A percentile compares a stretch with the other conserved stretches of the same genome.
These are phyloP conservation scores for Tarsius wallacei DNA, from an alignment of 2,797 vertebrate species.

Conservation along the genomic window DNA sequence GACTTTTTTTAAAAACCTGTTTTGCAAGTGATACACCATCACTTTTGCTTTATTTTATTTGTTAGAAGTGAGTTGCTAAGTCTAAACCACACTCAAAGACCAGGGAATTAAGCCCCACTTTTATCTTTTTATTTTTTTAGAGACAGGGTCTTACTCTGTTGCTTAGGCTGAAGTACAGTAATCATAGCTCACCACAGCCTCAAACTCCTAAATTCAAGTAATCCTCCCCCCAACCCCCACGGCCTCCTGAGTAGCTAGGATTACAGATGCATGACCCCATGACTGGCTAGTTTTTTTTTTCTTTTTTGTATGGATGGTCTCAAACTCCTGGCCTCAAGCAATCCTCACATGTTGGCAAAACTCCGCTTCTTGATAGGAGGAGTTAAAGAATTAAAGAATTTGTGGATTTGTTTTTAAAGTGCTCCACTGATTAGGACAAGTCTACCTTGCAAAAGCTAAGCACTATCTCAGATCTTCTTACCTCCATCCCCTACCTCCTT, in stretches of 20 bases:
- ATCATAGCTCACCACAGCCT: not conserved
- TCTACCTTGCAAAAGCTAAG: not conserved
- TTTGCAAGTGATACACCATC: not conserved
- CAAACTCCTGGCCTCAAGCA: too few species aligned
- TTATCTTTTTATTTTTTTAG: not conserved
- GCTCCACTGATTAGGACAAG: not conserved
- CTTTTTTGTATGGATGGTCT: too few species aligned
- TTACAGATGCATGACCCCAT: not conserved
- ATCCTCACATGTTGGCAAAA: too few species aligned
- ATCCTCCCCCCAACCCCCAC: not conserved
- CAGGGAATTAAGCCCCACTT: not conserved
- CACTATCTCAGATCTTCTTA: not conserved
- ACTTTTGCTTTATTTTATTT: not conserved
- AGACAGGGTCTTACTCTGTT: not conserved
- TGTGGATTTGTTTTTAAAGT: not conserved
- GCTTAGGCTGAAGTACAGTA: not conserved
- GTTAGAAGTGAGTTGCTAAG: not conserved
- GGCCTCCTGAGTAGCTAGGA: not conserved
- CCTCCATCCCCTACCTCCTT: not conserved
- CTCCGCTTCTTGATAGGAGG: not conserved
- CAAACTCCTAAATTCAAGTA: not conserved
- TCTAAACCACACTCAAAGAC: not conserved
- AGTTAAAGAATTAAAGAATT: not conserved
- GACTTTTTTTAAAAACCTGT: not conserved
- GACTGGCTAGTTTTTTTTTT: not conserved